phyloP scores from a whole-genome alignment of 1,140 invertebrate species.

The Heterodera carotae region DNA sequence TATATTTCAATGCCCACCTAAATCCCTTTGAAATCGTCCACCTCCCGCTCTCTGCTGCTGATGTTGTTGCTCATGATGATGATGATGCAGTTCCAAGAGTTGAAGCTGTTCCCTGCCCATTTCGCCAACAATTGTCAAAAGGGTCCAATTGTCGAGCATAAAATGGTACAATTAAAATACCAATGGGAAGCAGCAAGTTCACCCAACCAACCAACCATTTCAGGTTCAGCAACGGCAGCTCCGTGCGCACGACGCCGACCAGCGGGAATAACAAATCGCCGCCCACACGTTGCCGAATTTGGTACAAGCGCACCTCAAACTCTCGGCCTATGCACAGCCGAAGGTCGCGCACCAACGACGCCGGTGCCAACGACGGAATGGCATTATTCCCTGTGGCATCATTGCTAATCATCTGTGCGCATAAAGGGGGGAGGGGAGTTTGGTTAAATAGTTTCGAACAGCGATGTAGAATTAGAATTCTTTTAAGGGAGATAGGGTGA shows the following conservation, averaged over 20 bases:
- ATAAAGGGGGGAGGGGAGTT: neutral
- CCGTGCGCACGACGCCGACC: slow-evolving; percentile 10
- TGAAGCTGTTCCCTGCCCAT: slow-evolving; percentile 20
- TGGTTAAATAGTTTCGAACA: neutral
- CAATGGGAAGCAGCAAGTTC: no score
- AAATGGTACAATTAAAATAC: slow-evolving; percentile 17
- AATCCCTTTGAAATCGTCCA: neutral
- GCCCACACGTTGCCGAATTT: slow-evolving; percentile 19
- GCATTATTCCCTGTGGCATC: neutral
- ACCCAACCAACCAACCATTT: slow-evolving; percentile 30
- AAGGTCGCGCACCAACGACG: slow-evolving; percentile 5
- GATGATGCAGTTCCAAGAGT: slow-evolving; percentile 27
- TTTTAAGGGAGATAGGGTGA: no score
- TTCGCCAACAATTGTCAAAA: slow-evolving; percentile 1
- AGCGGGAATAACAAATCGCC: slow-evolving; percentile 32
- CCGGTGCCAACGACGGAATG: no score
- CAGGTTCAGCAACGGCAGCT: slow-evolving; percentile 29
- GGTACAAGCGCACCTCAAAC: slow-evolving; percentile 30
- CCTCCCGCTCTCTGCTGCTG: neutral
- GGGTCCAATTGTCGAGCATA: slow-evolving; percentile 15
- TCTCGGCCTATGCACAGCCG: slow-evolving; percentile 27
- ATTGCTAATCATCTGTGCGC: neutral
- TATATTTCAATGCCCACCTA: neutral
- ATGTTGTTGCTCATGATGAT: slow-evolving; percentile 15
- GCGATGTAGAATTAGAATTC: no score